Percentiles rank a stretch among this genome's conserved stretches.
Conservation (phyloP, 2,797 vertebrate genomes). For the Geotrypetes seraphini region DNA sequence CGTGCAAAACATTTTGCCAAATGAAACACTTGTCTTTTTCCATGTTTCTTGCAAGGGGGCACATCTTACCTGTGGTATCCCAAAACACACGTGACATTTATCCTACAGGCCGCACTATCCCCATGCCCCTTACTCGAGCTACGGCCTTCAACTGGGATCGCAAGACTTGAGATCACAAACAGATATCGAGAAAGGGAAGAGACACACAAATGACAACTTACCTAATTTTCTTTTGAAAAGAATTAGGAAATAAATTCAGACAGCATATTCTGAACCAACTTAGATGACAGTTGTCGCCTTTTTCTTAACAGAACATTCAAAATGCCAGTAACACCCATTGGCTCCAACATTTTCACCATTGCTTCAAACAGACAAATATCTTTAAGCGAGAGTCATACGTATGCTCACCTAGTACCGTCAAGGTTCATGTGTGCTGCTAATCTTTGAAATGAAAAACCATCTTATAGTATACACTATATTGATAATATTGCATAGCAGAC, state of each 20-base stretch:
- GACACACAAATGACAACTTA: slow-evolving; percentile 66
- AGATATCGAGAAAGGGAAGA: slow-evolving; percentile 25
- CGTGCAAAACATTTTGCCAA: not conserved
- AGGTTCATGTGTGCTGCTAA: too few relatives aligned
- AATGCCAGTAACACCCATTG: slow-evolving; percentile 89
- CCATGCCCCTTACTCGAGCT: slow-evolving; percentile 24
- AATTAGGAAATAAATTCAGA: slow-evolving; percentile 74
- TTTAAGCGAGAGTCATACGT: slow-evolving; percentile 1
- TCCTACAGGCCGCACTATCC: slow-evolving; percentile 27
- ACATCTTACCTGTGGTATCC: slow-evolving; percentile 33
- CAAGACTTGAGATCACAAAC: slow-evolving; percentile 21
- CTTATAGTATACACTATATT: too few relatives aligned
- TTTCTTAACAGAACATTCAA: slow-evolving; percentile 76
- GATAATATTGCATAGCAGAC: too few relatives aligned
- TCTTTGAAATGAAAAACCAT: too few relatives aligned
- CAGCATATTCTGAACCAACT: slow-evolving; percentile 99
- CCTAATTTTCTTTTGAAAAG: slow-evolving; percentile 74
- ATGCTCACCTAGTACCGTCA: slow-evolving; percentile 1
- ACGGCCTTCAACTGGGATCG: slow-evolving; percentile 26
- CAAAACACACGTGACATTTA: slow-evolving; percentile 12
- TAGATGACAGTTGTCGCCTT: slow-evolving; percentile 98
- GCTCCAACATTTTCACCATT: slow-evolving; percentile 53
- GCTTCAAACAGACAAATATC: slow-evolving; percentile 67
- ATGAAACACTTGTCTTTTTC: not conserved
- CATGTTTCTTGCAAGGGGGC: slow-evolving; percentile 6